Conservation (phyloP, 2,797 vertebrate genomes). For the Platalea minor region DNA sequence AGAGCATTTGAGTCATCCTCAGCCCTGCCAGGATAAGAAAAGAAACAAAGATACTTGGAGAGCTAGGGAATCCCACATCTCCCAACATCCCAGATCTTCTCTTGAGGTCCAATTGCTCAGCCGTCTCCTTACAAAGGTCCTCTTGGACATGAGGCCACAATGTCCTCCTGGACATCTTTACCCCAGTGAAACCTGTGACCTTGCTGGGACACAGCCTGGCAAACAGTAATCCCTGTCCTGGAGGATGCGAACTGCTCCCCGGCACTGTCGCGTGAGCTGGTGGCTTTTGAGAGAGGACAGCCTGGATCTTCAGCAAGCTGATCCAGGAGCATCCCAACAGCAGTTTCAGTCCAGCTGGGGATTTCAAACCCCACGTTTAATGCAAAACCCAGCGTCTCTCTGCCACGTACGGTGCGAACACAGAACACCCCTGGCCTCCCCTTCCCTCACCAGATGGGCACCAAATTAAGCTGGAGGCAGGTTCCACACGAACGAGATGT, state of each 20-base stretch:
- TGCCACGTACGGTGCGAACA: not conserved
- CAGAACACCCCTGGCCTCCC: not conserved
- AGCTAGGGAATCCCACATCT: not conserved
- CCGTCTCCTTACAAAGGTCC: not conserved
- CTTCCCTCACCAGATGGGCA: not conserved
- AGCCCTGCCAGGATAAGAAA: not conserved
- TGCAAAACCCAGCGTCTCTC: not conserved
- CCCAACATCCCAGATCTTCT: not conserved
- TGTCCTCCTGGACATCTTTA: not conserved
- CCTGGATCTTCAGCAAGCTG: not conserved
- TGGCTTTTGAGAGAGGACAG: not conserved
- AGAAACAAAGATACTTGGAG: not conserved
- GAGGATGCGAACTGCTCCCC: no score
- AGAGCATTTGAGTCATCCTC: not conserved
- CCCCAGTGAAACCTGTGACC: not conserved
- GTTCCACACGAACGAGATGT: not conserved
- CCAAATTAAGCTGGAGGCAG: not conserved
- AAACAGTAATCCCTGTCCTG: not conserved
- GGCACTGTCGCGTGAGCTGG: not conserved
- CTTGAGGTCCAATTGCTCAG: not conserved
- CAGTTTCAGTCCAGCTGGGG: not conserved
- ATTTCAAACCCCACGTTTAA: not conserved
- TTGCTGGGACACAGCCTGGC: not conserved
- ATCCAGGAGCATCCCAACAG: not conserved
- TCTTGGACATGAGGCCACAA: not conserved